Conservation (phyloP, 2,888 invertebrate genomes). For the Disparrhopalites patrizii region DNA sequence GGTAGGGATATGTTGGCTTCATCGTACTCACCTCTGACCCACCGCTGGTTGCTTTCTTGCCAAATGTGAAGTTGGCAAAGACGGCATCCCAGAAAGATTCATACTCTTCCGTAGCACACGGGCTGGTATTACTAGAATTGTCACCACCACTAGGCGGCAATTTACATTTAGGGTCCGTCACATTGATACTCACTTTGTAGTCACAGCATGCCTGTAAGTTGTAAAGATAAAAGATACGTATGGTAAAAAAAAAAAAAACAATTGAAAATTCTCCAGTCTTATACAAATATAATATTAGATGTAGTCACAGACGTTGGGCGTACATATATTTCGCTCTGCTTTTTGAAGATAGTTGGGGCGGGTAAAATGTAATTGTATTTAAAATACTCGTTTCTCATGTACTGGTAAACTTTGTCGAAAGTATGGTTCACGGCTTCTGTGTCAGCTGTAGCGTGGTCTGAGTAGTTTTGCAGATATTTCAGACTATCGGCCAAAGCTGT, state of each 20-base stretch:
- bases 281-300: too few species aligned
- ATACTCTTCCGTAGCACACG: not conserved
- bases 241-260: not conserved
- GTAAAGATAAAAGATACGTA: not conserved
- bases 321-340: too few species aligned
- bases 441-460: not conserved
- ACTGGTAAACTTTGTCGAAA: not conserved
- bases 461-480: too few species aligned
- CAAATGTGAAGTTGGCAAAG: not conserved
- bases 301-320: too few species aligned
- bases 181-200: not conserved
- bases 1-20: too few species aligned
- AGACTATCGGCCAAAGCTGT: slow-evolving; percentile 5
- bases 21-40: too few species aligned
- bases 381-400: not conserved
- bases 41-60: too few species aligned
- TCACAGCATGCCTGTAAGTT: not conserved
- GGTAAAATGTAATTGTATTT: too few species aligned
- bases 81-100: not conserved
- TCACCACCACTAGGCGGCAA: not conserved
- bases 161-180: not conserved
- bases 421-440: not conserved
- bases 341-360: too few species aligned
- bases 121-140: not conserved
- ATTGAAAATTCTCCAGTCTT: not conserved